These are phyloP conservation scores for Cynopterus brachyotis DNA, from an alignment of 2,113 vertebrate genomes.

Conservation along the genomic window DNA sequence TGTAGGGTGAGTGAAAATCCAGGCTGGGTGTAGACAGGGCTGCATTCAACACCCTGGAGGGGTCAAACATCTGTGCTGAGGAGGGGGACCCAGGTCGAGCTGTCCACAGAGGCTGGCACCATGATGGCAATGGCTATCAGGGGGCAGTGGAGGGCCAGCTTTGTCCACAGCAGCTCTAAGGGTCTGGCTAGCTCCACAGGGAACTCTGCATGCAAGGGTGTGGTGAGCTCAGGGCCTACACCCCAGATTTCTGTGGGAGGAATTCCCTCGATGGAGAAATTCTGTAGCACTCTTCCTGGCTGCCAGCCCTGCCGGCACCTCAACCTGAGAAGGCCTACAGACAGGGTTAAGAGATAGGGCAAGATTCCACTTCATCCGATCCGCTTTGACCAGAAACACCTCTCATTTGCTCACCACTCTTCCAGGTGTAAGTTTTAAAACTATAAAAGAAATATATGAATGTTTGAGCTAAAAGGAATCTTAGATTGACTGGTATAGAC, in stretches of 20 bases:
- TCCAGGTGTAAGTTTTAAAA: not conserved
- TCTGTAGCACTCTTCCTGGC: not conserved
- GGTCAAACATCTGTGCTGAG: not conserved
- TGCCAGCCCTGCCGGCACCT: not conserved
- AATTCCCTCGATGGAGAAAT: not conserved
- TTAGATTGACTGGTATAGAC: not conserved
- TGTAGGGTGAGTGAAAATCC: not conserved
- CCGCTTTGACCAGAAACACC: not conserved
- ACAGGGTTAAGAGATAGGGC: not conserved
- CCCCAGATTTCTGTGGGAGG: not conserved
- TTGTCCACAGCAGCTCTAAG: not conserved
- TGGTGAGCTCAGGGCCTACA: not conserved
- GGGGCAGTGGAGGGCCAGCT: slow-evolving; percentile 20
- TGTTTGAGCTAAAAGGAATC: not conserved
- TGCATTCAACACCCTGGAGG: not conserved
- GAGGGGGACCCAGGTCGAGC: not conserved
- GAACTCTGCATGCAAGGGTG: not conserved
- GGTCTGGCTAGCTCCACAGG: not conserved
- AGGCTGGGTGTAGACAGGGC: not conserved
- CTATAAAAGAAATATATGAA: not conserved
- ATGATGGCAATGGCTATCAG: not conserved
- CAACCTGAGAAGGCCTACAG: not conserved
- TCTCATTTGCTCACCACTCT: not conserved
- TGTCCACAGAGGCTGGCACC: not conserved
- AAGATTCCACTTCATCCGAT: not conserved